phyloP scores from a whole-genome alignment of 2,113 vertebrate species.

The Sprattus sprattus region DNA sequence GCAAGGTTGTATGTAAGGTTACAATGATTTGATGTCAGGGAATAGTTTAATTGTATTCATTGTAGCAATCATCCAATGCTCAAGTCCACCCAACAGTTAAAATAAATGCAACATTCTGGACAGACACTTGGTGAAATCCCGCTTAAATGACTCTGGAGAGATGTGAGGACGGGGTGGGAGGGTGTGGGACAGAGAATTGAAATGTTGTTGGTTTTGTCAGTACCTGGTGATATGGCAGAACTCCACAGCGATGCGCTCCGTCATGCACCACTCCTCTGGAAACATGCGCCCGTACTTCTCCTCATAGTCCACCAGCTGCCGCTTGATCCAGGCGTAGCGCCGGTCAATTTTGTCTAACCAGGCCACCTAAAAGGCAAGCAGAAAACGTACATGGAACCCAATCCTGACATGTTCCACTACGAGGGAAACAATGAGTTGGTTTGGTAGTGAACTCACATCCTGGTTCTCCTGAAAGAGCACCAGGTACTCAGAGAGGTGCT shows the following conservation, averaged over 20 bases:
- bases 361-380: conserved; percentile 77
- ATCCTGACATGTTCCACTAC: neutral
- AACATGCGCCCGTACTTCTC: conserved; percentile 98
- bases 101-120: too few relatives aligned
- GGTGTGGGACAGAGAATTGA: too few relatives aligned
- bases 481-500: conserved; percentile 94
- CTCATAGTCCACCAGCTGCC: conserved; percentile 96
- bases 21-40: neutral
- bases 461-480: conserved; percentile 99
- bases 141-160: too few relatives aligned
- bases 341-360: conserved; percentile 97
- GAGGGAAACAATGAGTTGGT: neutral
- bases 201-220: neutral
- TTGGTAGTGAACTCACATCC: conserved; percentile 78
- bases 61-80: neutral
- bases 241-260: conserved; percentile 92
- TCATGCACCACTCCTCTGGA: conserved; percentile 94
- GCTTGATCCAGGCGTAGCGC: conserved; percentile 94
- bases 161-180: too few relatives aligned
- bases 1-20: neutral
- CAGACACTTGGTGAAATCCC: too few relatives aligned
- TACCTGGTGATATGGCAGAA: conserved; percentile 97
- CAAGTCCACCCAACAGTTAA: too few relatives aligned
- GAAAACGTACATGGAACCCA: neutral
- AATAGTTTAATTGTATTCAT: neutral